Conservation (phyloP, 2,113 vertebrate species). For the Arothron firmamentum region DNA sequence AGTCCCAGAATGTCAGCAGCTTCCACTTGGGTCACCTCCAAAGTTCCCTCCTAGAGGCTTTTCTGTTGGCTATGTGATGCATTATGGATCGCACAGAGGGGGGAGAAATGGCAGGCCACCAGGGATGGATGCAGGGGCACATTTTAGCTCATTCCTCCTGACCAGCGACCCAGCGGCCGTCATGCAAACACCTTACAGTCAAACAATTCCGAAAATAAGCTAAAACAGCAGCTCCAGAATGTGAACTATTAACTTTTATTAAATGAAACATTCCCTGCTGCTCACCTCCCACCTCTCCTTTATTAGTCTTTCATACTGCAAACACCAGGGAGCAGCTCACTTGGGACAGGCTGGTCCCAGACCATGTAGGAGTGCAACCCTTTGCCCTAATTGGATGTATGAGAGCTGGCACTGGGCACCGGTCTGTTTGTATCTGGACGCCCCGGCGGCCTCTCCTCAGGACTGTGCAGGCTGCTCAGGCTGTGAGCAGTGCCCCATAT, state of each 20-base stretch:
- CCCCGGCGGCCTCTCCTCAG: constrained; percentile 16
- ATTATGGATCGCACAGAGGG: constrained; percentile 46
- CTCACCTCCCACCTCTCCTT: constrained; percentile 21
- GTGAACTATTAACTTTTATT: constrained; percentile 5
- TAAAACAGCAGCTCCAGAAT: not conserved
- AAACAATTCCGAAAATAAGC: not conserved
- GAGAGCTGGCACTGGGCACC: constrained; percentile 44
- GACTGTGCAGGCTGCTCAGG: not conserved
- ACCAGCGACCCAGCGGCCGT: not conserved
- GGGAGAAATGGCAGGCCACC: constrained; percentile 21
- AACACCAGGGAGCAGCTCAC: constrained; percentile 4
- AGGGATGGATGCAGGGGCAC: not conserved
- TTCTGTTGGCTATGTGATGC: constrained; percentile 20
- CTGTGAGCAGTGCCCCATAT: not conserved
- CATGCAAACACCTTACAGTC: not conserved
- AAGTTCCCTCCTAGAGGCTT: not conserved
- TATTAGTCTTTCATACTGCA: constrained; percentile 28
- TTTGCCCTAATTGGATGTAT: constrained; percentile 46
- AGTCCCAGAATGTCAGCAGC: constrained; percentile 12
- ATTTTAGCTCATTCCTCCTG: constrained; percentile 5
- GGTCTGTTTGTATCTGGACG: constrained; percentile 22
- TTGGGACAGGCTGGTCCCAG: constrained; percentile 3
- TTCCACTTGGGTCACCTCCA: constrained; percentile 22
- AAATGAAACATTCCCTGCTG: constrained; percentile 42
- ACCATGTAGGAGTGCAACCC: constrained; percentile 12